These are phyloP conservation scores for Acronicta psi DNA, from an alignment of 2,888 invertebrate species.

Conservation along the genomic window DNA sequence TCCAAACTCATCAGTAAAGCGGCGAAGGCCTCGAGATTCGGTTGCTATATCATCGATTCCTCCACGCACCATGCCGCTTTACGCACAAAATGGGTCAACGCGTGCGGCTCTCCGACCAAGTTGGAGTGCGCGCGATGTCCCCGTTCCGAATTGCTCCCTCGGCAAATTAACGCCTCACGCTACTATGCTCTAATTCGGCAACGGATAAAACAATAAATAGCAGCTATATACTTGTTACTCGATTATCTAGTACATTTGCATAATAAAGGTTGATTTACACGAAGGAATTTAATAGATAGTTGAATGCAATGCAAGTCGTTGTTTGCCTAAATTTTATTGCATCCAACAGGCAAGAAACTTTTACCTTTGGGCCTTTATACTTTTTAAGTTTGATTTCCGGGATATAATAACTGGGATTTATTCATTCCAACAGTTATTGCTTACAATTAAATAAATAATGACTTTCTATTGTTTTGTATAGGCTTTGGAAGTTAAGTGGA, in stretches of 20 bases:
- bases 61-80: slow-evolving; percentile 76
- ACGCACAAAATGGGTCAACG: slow-evolving; percentile 86
- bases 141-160: slow-evolving; percentile 83
- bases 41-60: slow-evolving; percentile 86
- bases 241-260: slow-evolving; percentile 17
- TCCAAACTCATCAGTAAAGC: slow-evolving; percentile 84
- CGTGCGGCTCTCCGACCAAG: slow-evolving; percentile 72
- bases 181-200: slow-evolving; percentile 69
- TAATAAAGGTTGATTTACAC: slow-evolving; percentile 7
- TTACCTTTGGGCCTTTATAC: too few relatives aligned
- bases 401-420: too few relatives aligned
- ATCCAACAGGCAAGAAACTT: too few relatives aligned
- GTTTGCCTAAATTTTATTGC: too few relatives aligned
- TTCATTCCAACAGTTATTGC: background rate
- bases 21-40: slow-evolving; percentile 84
- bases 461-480: slow-evolving; percentile 23
- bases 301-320: too few relatives aligned
- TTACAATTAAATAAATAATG: background rate
- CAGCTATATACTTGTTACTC: slow-evolving; percentile 42
- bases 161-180: slow-evolving; percentile 79
- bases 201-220: slow-evolving; percentile 65
- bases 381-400: too few relatives aligned
- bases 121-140: slow-evolving; percentile 79
- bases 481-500: slow-evolving; percentile 51
- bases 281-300: too few relatives aligned